phyloP scores from a whole-genome alignment of 2,888 invertebrate species.

The Drosophila kuntzei region DNA sequence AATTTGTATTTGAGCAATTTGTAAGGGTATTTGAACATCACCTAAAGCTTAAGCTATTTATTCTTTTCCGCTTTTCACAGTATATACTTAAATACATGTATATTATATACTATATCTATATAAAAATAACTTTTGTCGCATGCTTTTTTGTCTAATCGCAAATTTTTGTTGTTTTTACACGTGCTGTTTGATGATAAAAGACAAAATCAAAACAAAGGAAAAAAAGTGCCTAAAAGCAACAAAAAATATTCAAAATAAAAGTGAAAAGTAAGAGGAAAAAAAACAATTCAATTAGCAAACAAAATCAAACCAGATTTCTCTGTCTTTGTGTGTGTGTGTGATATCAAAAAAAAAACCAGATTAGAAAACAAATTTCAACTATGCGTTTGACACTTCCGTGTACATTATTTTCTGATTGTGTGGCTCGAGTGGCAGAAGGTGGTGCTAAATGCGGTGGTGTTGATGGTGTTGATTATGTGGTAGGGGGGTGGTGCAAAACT shows the following conservation, averaged over 20 bases:
- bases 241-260: slow-evolving; percentile 6
- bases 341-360: slow-evolving; percentile 44
- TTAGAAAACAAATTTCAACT: slow-evolving; percentile 56
- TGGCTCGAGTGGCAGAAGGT: not conserved
- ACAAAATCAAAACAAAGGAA: slow-evolving; percentile 5
- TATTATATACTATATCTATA: not conserved
- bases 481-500: not conserved
- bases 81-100: not conserved
- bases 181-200: slow-evolving; percentile 8
- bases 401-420: slow-evolving; percentile 33
- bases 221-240: slow-evolving; percentile 1
- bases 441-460: not conserved
- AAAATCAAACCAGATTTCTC: slow-evolving; percentile 47
- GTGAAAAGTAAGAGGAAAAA: slow-evolving; percentile 10
- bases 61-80: not conserved
- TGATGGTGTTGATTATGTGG: not conserved
- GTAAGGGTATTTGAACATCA: not conserved
- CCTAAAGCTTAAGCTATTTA: not conserved
- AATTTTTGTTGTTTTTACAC: not conserved
- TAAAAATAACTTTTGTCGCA: slow-evolving; percentile 14
- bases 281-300: slow-evolving; percentile 38
- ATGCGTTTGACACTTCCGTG: slow-evolving; percentile 46
- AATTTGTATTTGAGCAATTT: not conserved
- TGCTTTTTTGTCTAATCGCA: slow-evolving; percentile 17
- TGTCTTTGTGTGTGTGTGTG: slow-evolving; percentile 24